Conservation (phyloP, 2,888 invertebrate species). For the Pomacea canaliculata region DNA sequence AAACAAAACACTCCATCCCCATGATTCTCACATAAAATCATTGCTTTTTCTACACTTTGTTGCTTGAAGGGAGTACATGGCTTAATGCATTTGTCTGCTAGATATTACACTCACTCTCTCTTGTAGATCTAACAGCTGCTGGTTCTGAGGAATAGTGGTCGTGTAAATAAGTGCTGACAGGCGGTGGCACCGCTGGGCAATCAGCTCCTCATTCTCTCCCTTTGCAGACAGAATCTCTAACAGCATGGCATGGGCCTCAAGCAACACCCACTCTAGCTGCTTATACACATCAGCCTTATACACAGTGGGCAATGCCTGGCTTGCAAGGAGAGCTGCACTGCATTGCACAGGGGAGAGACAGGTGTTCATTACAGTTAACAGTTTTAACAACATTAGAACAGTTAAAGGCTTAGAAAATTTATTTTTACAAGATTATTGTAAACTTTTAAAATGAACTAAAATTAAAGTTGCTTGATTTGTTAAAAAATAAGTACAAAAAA, state of each 20-base stretch:
- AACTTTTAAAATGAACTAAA: too few species aligned
- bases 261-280: constrained; percentile 66
- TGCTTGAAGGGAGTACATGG: too few species aligned
- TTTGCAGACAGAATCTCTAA: constrained; percentile 53
- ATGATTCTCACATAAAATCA: too few species aligned
- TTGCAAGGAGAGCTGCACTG: constrained; percentile 63
- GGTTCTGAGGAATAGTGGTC: constrained; percentile 62
- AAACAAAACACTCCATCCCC: too few species aligned
- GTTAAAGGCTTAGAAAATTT: not conserved
- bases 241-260: constrained; percentile 64
- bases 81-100: too few species aligned
- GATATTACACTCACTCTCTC: constrained; percentile 46
- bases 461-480: too few species aligned
- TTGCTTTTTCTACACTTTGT: too few species aligned
- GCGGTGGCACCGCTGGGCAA: constrained; percentile 60
- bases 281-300: constrained; percentile 64
- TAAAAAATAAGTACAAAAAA: too few species aligned
- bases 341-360: constrained; percentile 5
- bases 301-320: constrained; percentile 57
- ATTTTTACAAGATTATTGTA: not conserved
- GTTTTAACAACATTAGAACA: not conserved
- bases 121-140: constrained; percentile 60
- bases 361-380: not conserved
- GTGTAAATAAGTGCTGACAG: constrained; percentile 63
- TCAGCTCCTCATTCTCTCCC: constrained; percentile 51